Evolutionary conservation across 2,113 vertebrate genomes (phyloP).

Genomic region (Mustelus asterias): DNA sequence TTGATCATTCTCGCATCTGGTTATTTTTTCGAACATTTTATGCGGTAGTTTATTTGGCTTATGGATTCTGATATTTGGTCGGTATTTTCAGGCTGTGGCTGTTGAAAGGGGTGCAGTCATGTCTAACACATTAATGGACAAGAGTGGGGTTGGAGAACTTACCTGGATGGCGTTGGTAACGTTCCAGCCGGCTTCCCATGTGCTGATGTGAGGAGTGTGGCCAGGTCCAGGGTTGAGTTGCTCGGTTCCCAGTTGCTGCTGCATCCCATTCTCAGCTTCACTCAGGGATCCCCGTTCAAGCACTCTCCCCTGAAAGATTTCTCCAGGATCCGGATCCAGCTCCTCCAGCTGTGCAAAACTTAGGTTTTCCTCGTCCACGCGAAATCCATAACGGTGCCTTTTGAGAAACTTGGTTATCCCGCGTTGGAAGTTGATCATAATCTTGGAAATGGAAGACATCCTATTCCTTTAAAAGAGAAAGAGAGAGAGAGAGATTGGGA

Average conservation of each 20-base stretch:
- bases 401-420: slow-evolving; percentile 39
- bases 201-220: slow-evolving; percentile 51
- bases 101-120: background rate
- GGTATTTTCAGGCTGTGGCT: background rate
- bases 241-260: background rate
- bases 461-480: slow-evolving; percentile 40
- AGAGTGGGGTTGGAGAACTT: slow-evolving; percentile 29
- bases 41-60: background rate
- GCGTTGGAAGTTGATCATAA: slow-evolving; percentile 42
- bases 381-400: slow-evolving; percentile 43
- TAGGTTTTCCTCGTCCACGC: slow-evolving; percentile 55
- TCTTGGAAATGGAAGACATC: slow-evolving; percentile 42
- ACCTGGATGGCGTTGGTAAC: slow-evolving; percentile 69
- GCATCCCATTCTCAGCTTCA: background rate
- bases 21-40: background rate
- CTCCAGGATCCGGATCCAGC: slow-evolving; percentile 50
- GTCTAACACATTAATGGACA: background rate
- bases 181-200: slow-evolving; percentile 72
- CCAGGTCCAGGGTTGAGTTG: background rate
- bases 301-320: slow-evolving; percentile 43
- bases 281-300: background rate
- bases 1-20: background rate
- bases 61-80: background rate
- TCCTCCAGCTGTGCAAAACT: slow-evolving; percentile 62
- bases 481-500: slow-evolving; percentile 40